phyloP scores from a whole-genome alignment of 1,140 invertebrate species.

The Trichomalopsis sarcophagae region DNA sequence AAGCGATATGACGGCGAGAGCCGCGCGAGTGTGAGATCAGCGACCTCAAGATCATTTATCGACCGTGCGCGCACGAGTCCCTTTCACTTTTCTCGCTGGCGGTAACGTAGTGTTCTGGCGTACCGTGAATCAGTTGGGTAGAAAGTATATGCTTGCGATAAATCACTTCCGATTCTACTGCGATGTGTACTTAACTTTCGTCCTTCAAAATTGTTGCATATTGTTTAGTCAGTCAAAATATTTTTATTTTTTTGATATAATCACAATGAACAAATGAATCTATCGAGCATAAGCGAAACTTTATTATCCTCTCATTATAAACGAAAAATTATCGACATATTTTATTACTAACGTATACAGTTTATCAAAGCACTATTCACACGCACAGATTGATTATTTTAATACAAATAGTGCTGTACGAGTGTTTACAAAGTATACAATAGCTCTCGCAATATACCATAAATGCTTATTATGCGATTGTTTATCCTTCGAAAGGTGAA shows the following conservation, averaged over 20 bases:
- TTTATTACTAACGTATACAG: too few species aligned
- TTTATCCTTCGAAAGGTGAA: background rate
- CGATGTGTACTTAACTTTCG: background rate
- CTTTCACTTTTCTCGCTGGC: slow-evolving; percentile 53
- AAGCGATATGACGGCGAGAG: background rate
- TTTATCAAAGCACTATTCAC: too few species aligned
- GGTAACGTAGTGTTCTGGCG: slow-evolving; percentile 65
- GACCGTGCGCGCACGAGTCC: slow-evolving; percentile 31
- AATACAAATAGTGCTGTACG: too few species aligned
- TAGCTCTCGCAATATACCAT: background rate
- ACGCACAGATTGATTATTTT: too few species aligned
- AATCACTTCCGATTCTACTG: background rate
- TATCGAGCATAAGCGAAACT: too few species aligned
- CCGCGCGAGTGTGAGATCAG: background rate
- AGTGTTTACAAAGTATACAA: too few species aligned
- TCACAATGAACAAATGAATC: too few species aligned
- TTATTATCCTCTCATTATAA: too few species aligned
- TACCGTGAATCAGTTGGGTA: slow-evolving; percentile 53
- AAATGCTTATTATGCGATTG: background rate
- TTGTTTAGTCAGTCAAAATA: too few species aligned
- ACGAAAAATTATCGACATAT: too few species aligned
- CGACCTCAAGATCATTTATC: slow-evolving; percentile 47
- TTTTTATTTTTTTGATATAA: too few species aligned
- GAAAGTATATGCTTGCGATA: slow-evolving; percentile 3
- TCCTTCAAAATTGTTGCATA: too few species aligned